A percentile compares a stretch with the other conserved stretches of the same genome.
phyloP scores from a whole-genome alignment of 2,888 invertebrate genomes.

The Stegophylla sp. region DNA sequence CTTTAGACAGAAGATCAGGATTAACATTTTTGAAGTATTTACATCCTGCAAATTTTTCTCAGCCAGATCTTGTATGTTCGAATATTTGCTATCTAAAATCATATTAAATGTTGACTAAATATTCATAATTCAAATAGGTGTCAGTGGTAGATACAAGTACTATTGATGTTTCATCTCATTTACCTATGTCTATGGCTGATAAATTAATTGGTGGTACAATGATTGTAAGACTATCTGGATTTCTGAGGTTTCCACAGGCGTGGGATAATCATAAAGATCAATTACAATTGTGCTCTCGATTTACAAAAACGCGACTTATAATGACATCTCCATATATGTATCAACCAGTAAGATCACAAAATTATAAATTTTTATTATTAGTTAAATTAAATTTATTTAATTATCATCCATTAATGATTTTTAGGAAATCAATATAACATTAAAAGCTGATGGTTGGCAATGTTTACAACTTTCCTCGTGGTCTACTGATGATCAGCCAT shows the following conservation, averaged over 20 bases:
- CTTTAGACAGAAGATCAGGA: constrained; percentile 82
- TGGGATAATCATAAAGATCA: constrained; percentile 76
- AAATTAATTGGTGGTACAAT: constrained; percentile 76
- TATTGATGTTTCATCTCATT: constrained; percentile 64
- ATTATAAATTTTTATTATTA: not conserved
- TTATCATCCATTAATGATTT: not conserved
- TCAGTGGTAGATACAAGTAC: constrained; percentile 85
- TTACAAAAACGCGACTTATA: constrained; percentile 67
- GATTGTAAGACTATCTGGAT: constrained; percentile 80
- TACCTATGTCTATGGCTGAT: constrained; percentile 72
- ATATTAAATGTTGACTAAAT: not conserved
- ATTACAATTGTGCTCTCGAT: constrained; percentile 72
- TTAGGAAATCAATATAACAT: constrained; percentile 53
- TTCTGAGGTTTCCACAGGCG: constrained; percentile 76
- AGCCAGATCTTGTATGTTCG: constrained; percentile 78
- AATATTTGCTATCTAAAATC: constrained; percentile 58
- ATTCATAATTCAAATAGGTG: constrained; percentile 64
- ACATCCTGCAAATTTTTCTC: constrained; percentile 83
- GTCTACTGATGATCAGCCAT: constrained; percentile 56
- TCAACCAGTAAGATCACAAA: constrained; percentile 39
- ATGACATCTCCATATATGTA: constrained; percentile 56
- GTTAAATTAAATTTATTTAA: not conserved
- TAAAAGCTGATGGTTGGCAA: constrained; percentile 49
- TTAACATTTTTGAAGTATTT: constrained; percentile 87
- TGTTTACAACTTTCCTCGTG: constrained; percentile 42